Percentiles rank a stretch among this genome's conserved stretches.
These are phyloP conservation scores for Sandelia bainsii DNA, from an alignment of 2,797 vertebrate genomes.

Conservation along the genomic window DNA sequence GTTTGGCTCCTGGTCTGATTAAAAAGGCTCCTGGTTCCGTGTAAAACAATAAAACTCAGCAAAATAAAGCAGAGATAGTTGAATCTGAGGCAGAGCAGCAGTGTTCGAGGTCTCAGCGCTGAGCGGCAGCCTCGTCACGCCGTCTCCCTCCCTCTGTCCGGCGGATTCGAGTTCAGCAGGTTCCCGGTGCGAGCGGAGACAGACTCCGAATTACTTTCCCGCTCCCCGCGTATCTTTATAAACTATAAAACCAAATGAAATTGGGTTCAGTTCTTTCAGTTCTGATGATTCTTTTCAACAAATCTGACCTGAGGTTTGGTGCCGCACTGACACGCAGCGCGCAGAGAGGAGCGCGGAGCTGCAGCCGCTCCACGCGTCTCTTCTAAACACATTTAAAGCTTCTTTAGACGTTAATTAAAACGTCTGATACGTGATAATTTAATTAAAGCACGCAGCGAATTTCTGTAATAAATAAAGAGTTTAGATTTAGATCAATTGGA, in stretches of 20 bases:
- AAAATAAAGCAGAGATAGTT: neutral
- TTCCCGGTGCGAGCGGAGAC: neutral
- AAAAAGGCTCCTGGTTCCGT: no score
- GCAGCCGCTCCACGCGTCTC: neutral
- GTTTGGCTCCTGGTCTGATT: no score
- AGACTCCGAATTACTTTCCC: neutral
- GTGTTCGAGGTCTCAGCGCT: neutral
- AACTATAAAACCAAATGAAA: neutral
- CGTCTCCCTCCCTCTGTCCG: conserved; percentile 8
- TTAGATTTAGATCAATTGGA: no score
- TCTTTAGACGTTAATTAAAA: neutral
- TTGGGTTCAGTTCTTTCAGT: rapidly evolving
- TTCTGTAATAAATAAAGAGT: neutral
- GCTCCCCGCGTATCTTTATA: rapidly evolving
- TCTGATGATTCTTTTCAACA: neutral
- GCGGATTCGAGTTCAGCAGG: neutral
- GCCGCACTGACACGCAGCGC: conserved; percentile 6
- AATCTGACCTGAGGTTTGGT: neutral
- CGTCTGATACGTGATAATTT: rapidly evolving
- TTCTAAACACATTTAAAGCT: neutral
- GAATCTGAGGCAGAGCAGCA: neutral
- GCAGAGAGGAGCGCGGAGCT: conserved; percentile 15
- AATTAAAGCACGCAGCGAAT: neutral
- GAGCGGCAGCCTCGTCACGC: neutral
- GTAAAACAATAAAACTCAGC: no score